phyloP scores from a whole-genome alignment of 2,113 vertebrate species.

The Stictonetta naevosa region DNA sequence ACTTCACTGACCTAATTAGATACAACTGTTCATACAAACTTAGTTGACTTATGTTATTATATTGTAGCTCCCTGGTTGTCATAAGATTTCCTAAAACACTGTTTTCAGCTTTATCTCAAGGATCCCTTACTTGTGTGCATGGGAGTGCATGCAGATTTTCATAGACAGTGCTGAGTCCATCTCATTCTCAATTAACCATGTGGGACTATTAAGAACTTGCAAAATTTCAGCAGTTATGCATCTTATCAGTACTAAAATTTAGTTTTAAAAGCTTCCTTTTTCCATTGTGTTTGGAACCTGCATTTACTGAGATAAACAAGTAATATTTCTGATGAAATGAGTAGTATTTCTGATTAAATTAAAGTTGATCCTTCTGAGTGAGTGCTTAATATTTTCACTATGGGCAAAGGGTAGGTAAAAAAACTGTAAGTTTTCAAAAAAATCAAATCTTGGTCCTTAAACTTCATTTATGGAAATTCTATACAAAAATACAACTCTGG shows the following conservation, averaged over 20 bases:
- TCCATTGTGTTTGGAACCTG: background rate
- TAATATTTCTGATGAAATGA: background rate
- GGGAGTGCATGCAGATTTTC: background rate
- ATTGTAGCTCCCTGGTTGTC: background rate
- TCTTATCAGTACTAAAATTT: background rate
- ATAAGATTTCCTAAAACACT: background rate
- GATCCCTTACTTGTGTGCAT: background rate
- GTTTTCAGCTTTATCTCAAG: background rate
- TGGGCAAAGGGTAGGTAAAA: background rate
- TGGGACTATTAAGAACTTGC: background rate
- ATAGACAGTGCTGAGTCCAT: background rate
- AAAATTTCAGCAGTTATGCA: background rate
- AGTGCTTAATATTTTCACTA: background rate
- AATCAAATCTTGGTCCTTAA: background rate
- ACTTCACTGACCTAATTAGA: background rate
- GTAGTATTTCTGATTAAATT: background rate
- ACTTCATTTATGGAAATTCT: background rate
- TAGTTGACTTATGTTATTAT: background rate
- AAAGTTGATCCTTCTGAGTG: background rate
- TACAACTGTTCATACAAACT: background rate
- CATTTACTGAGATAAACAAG: background rate
- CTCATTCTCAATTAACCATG: background rate
- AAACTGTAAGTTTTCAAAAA: background rate
- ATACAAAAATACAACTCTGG: background rate
- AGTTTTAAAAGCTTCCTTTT: background rate